phyloP scores from a whole-genome alignment of 1,140 invertebrate genomes.

The Drosophila sucinea region DNA sequence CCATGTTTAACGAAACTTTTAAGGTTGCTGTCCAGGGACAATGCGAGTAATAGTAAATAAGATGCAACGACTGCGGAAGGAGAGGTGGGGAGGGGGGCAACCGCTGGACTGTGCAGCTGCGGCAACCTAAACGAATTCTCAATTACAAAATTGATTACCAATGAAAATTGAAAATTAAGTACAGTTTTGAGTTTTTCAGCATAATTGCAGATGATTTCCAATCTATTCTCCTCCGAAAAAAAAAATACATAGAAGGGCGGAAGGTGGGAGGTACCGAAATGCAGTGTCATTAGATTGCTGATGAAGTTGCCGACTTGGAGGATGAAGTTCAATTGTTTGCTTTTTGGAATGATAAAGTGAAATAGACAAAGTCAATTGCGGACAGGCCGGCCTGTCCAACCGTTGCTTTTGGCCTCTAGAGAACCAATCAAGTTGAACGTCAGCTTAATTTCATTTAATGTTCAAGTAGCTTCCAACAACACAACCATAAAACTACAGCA shows the following conservation, averaged over 20 bases:
- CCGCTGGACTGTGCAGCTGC: slow-evolving; percentile 21
- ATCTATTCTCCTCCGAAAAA: neutral
- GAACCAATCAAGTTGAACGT: slow-evolving; percentile 74
- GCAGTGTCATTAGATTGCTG: slow-evolving; percentile 69
- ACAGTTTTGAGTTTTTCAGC: slow-evolving; percentile 76
- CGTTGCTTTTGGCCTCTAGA: slow-evolving; percentile 61
- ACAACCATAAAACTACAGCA: slow-evolving; percentile 3
- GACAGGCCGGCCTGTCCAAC: slow-evolving; percentile 26
- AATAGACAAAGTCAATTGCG: slow-evolving; percentile 74
- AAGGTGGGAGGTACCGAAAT: slow-evolving; percentile 42
- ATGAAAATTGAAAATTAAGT: slow-evolving; percentile 79
- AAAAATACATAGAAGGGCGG: slow-evolving; percentile 17
- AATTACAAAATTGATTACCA: slow-evolving; percentile 80
- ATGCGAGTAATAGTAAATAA: slow-evolving; percentile 7
- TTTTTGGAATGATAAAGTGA: slow-evolving; percentile 68
- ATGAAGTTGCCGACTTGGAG: neutral
- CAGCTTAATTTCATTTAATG: slow-evolving; percentile 76
- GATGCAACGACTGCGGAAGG: neutral
- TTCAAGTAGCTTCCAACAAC: slow-evolving; percentile 60
- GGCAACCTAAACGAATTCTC: slow-evolving; percentile 58
- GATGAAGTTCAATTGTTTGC: slow-evolving; percentile 40
- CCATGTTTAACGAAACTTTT: slow-evolving; percentile 11
- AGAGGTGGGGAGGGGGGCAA: neutral
- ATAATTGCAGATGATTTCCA: slow-evolving; percentile 73
- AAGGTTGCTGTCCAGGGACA: slow-evolving; percentile 7